phyloP scores from a whole-genome alignment of 2,797 vertebrate genomes.

The Pangasius larnaudii region DNA sequence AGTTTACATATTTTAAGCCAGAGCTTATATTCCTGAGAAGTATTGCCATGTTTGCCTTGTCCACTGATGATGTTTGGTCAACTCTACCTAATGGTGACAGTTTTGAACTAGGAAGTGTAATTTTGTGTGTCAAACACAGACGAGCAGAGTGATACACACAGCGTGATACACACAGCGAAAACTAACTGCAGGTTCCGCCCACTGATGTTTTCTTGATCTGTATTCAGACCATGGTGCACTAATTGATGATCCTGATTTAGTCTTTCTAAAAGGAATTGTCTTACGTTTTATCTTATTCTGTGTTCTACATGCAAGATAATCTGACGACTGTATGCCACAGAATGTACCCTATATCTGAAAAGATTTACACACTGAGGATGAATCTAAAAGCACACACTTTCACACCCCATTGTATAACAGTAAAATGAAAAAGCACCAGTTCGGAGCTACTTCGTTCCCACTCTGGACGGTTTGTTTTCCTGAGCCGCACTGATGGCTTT shows the following conservation, averaged over 20 bases:
- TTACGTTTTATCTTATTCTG: not conserved
- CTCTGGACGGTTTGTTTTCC: conserved; percentile 76
- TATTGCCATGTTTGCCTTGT: not conserved
- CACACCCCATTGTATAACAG: conserved; percentile 42
- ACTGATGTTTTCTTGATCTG: not conserved
- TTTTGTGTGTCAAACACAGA: not conserved
- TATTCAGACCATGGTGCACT: not conserved
- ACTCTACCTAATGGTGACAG: not conserved
- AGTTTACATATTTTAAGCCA: not conserved
- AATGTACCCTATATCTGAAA: not conserved
- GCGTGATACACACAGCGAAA: not conserved
- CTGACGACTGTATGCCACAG: not conserved
- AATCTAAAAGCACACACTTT: conserved; percentile 19
- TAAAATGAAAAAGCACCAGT: conserved; percentile 37
- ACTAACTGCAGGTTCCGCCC: not conserved
- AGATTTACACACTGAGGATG: conserved; percentile 10
- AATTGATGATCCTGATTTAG: not conserved
- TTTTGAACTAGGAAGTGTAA: not conserved
- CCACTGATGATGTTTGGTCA: not conserved
- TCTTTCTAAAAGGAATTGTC: too few relatives aligned
- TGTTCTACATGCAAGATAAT: not conserved
- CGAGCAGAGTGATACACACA: not conserved
- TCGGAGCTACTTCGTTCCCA: conserved; percentile 40
- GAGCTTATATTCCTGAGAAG: not conserved
- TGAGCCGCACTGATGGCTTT: conserved; percentile 75